Evolutionary conservation across 1,140 invertebrate species (phyloP), one percentile per base, ranked within the genome.

Genomic region (Drosophila nikananu): DNA sequence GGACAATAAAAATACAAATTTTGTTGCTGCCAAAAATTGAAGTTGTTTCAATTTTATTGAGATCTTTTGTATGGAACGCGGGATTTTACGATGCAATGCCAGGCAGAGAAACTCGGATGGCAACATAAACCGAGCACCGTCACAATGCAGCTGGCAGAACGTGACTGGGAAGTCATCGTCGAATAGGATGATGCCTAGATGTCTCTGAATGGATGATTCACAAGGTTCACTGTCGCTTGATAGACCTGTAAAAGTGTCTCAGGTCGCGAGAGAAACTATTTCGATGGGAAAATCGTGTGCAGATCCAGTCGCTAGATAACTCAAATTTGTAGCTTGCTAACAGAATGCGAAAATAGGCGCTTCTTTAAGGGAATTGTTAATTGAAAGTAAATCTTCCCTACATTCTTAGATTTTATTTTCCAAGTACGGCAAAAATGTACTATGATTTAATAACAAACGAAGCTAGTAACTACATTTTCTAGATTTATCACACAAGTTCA

Each of bases 1-100:
- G 57, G 30, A 87, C 72, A 86, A 86, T 87, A 89, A 86, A 81
- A 71, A 77, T 77, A 78, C 86, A 89, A 87, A 78, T 78, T 87
- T 83, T 79, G 64, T 84, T 46, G 77, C 76, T 79, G 76, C 66
- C 75, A 77, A 77, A 79, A 79, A 79, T 78, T 79, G 67, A 62
- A 79, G 54, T 64, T 83, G 66, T 75, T 84, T 84, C 86, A 70
- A 87, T 87, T 89, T 84, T 81, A 84, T 81, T 61, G 81, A 54
- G 55, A 67, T 79, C 64, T 68, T 89, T 80, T 81, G 44, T 77
- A 62, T 48, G 42, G 48, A 86, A 70, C 73, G 39, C 57, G 1
- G 37, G 39, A 44, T 70, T 86, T 86, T 76, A 86, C 81, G 60
- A 68, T 58, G 65, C 80, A 77, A 54, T 77, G 61, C 23, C 46